These are phyloP conservation scores for Lordiphosa collinella DNA, from an alignment of 1,140 invertebrate genomes.

Conservation along the genomic window DNA sequence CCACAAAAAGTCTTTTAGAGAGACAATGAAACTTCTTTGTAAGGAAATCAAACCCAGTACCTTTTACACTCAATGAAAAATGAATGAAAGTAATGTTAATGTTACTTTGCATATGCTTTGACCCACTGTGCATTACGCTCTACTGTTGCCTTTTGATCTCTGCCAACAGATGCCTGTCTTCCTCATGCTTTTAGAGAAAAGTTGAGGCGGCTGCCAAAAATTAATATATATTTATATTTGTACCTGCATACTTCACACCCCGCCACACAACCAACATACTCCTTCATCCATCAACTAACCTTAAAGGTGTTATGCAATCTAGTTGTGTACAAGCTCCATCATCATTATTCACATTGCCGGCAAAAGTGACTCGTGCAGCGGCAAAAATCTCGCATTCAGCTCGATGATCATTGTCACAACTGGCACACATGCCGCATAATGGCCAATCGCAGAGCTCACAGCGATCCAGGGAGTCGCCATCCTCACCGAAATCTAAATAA, in stretches of 20 bases:
- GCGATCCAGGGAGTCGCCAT: constrained; percentile 78
- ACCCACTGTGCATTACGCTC: constrained; percentile 20
- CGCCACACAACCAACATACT: no score
- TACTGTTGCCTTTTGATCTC: constrained; percentile 27
- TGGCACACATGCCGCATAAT: constrained; percentile 85
- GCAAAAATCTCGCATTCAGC: constrained; percentile 85
- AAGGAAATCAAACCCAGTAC: no score
- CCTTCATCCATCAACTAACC: constrained; percentile 79
- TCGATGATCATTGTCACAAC: constrained; percentile 81
- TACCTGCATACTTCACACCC: not conserved
- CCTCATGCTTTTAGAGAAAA: constrained; percentile 5
- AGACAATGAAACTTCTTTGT: no score
- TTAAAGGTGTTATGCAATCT: constrained; percentile 89
- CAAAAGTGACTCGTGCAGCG: constrained; percentile 82
- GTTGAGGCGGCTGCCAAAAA: constrained; percentile 37
- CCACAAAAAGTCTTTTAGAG: no score
- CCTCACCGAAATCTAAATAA: constrained; percentile 80
- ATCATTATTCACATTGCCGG: constrained; percentile 82
- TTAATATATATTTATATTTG: constrained; percentile 33
- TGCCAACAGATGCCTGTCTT: constrained; percentile 8
- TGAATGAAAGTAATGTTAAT: no score
- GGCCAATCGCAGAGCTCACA: constrained; percentile 90
- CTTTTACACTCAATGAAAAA: no score
- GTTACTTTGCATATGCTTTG: not conserved
- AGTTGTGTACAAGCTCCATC: constrained; percentile 84